These are phyloP conservation scores for Cryptophagus acutangulus DNA, from an alignment of 2,888 invertebrate species.

Conservation along the genomic window DNA sequence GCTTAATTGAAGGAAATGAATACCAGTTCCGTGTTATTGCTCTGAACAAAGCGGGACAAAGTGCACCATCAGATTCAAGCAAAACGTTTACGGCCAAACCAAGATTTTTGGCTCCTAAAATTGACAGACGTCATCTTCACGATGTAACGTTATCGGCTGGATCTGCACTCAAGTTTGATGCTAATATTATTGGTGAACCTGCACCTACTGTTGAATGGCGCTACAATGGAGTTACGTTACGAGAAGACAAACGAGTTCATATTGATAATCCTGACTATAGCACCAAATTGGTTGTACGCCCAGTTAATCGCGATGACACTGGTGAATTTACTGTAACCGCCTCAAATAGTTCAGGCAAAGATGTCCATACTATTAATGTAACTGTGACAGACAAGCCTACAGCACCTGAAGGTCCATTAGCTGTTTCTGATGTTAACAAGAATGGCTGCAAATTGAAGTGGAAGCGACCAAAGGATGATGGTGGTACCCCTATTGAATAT, in stretches of 20 bases:
- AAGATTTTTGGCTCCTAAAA: slow-evolving; percentile 88
- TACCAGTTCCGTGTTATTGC: slow-evolving; percentile 96
- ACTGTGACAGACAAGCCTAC: slow-evolving; percentile 83
- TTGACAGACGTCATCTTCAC: slow-evolving; percentile 86
- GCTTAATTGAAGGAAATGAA: slow-evolving; percentile 90
- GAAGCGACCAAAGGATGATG: slow-evolving; percentile 93
- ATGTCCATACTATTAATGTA: slow-evolving; percentile 75
- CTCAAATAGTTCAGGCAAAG: slow-evolving; percentile 82
- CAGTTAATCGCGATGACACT: slow-evolving; percentile 73
- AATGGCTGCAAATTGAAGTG: slow-evolving; percentile 92
- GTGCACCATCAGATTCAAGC: slow-evolving; percentile 85
- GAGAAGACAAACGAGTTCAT: slow-evolving; percentile 61
- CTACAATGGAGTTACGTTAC: slow-evolving; percentile 74
- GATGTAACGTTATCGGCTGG: slow-evolving; percentile 90
- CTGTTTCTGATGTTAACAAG: slow-evolving; percentile 84
- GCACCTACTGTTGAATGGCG: slow-evolving; percentile 92
- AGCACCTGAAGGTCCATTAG: slow-evolving; percentile 84
- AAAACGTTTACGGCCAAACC: slow-evolving; percentile 84
- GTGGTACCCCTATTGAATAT: slow-evolving; percentile 90
- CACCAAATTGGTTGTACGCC: slow-evolving; percentile 79
- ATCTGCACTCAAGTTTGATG: slow-evolving; percentile 88
- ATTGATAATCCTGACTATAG: slow-evolving; percentile 84
- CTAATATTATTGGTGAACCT: slow-evolving; percentile 91
- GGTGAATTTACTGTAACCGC: slow-evolving; percentile 86
- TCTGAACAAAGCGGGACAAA: slow-evolving; percentile 90